Base-by-base conservation (phyloP, 2,113 vertebrate species). In the Seriola rivoliana region DNA sequence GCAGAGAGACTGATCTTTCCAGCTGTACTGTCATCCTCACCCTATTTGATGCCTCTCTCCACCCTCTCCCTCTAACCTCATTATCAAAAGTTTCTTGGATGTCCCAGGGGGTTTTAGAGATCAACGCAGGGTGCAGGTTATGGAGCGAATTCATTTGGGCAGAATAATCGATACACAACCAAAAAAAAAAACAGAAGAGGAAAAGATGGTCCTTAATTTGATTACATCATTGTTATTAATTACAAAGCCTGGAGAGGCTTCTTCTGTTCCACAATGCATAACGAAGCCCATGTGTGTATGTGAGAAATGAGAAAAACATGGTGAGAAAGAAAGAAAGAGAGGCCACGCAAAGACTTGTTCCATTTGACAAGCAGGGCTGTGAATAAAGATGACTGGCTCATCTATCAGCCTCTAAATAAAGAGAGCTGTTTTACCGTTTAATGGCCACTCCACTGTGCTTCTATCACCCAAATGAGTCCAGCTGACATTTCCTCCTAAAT, bases 221-320 rank as follows among this genome's bases (percentile, higher is more conserved):
- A 93, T 91, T 83, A 88, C 77, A 82, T 77, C 77, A 80, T 65
- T 77, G 54, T 83, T 85, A 88, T 93, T 91, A 91, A 92, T 89
- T 87, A 73, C 44, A 55, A 72, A 54, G 25, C 71, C 75, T 74
- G 23, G 36, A 78, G 66, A 81, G 69, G 66, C 67, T 75, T 69
- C 71, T 54, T 69, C 32, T 81, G 42, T 63, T 74, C 44, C 55
- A 21, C 58, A 86, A 81, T 88, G 25, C 54, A 13, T 29, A 32
- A 50, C 58, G 42, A 64, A 23, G 34, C 57, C 32, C 36, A n/a
- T 72, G 62, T 46, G 75, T 44, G 42, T 84, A 73, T 48, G 64
- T 23, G 4, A 67, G 58, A 78, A 58, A 63, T 40, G 29, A 59
- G 50, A 71, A 84, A 65, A 80, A 71, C 44, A 52, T 8, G 23